Evolutionary conservation across 2,888 invertebrate genomes (phyloP), one percentile per base, ranked within the genome.

Genomic region (Hyposoter didymator): DNA sequence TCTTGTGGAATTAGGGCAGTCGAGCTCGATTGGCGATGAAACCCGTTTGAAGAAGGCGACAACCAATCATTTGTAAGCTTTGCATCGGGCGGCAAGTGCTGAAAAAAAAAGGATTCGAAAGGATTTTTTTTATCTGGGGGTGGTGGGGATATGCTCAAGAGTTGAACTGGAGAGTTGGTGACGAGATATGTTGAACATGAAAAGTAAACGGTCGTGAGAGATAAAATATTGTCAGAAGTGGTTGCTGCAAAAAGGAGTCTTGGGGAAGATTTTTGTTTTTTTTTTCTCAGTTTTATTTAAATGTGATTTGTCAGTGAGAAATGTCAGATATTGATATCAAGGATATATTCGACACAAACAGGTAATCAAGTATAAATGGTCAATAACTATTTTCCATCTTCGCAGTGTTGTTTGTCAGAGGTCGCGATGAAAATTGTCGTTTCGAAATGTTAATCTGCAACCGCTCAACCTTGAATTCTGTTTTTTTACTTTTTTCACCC

Each of bases 261-360:
- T 10, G 28, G 55, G 35, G 59, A 62, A 14, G 59, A 55, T 55
- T 59, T 59, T 70, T 72, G 78, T 75, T 78, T 59, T 70, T 72
- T 82, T 75, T 78, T 74, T 52, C 70, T 81, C 14, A 52, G 47
- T 80, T 82, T 28, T 49, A 76, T 80, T 83, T 82, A 79, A 73
- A 85, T 85, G 85, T 82, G 79, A 85, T 73, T 85, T 59, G 49
- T 64, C 76, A 75, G 91, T 91, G 89, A 93, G 92, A 93, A 90
- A 94, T 94, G 94, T 92, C 94, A 92, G 92, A 93, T 91, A 93
- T 93, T 91, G 92, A 93, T 89, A 92, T 94, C 66, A 93, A 94
- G 89, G 90, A 92, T 87, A 90, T 94, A 87, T 94, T 94, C 91
- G 92, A 94, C 88, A 93, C 93, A 89, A 93, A 92, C 92, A 94